Evolutionary conservation across 2,888 invertebrate species (phyloP), one percentile per base, ranked within the genome.

Genomic region (Willowsia nigromaculata): DNA sequence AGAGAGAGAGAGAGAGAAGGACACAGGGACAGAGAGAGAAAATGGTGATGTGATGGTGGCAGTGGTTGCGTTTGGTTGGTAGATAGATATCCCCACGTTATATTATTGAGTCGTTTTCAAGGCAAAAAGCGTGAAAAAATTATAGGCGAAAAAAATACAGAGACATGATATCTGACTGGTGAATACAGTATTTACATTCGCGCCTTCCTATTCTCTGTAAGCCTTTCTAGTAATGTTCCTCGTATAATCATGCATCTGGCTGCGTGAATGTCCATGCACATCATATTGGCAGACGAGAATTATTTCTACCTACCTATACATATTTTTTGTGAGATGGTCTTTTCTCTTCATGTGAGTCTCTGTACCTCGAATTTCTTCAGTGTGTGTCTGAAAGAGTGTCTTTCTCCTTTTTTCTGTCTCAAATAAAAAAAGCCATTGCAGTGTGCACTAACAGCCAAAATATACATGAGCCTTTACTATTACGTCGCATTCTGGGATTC

Each of bases 71-170:
- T 18, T 53, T 68, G 68, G 68, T 68, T 18, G 65, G 33, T 65
- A n/a, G 65, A 65, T 27, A 62, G 62, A 33, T 1, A 62, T 65
- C 30, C 15, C 9, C 68, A 15, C 15, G 18, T 22, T 65, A 83
- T 56, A 78, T 78, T 78, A 78, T 78, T 56, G 56, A 78, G 56
- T 56, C 78, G 37, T 78, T 68, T 43, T 59, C 81, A 81, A 81
- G 30, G 37, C 13, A 37, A 59, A 59, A 59, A 81, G n/a, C 33
- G 81, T 18, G 50, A 68, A 83, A 59, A 78, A 56, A 56, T 78
- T 27, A 53, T 76, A n/a, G 30, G 50, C 76, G 53, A 62, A 81
- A 59, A 59, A 11, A 40, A 68, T 18, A 18, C 50, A n/a, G 68
- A 68, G 40, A 18, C 50, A n/a, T 65, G 47, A 82, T 82, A 65